Conservation (phyloP, 2,113 vertebrate species). For the Pseudorectes ferrugineus region DNA sequence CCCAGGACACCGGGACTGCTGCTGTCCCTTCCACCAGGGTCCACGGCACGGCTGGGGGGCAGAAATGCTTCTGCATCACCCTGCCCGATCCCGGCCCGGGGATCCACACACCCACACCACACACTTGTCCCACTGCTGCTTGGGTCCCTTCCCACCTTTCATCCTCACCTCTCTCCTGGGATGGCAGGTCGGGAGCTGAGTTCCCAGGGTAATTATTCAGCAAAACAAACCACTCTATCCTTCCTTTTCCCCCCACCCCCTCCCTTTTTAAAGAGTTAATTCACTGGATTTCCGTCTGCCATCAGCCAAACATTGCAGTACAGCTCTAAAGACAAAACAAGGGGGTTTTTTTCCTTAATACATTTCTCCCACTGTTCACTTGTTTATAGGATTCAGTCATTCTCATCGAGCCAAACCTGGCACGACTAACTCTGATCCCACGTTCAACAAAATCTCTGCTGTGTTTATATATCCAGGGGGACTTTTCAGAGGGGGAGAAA, state of each 20-base stretch:
- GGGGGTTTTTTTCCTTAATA: not conserved
- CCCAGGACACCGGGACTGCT: not conserved
- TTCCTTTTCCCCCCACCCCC: not conserved
- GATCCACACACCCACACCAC: not conserved
- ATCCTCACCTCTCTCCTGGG: not conserved
- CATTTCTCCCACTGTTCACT: conserved; percentile 33
- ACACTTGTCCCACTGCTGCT: not conserved
- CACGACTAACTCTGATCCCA: not conserved
- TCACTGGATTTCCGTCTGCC: not conserved
- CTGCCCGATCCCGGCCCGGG: accelerated
- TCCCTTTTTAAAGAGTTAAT: not conserved
- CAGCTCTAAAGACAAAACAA: conserved; percentile 39
- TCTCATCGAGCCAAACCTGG: conserved; percentile 40
- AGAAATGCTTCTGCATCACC: accelerated
- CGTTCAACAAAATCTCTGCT: conserved; percentile 13
- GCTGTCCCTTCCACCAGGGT: not conserved
- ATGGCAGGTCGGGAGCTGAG: not conserved
- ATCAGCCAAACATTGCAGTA: not conserved
- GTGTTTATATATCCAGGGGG: conserved; percentile 41
- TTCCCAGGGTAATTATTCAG: not conserved
- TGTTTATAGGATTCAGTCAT: conserved; percentile 41
- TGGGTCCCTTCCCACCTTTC: not conserved
- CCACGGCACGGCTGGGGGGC: accelerated
- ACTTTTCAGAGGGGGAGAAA: conserved; percentile 12
- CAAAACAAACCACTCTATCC: not conserved